Percentiles rank a stretch among this genome's conserved stretches.
phyloP scores from a whole-genome alignment of 2,888 invertebrate species.

The Microchrysa polita region DNA sequence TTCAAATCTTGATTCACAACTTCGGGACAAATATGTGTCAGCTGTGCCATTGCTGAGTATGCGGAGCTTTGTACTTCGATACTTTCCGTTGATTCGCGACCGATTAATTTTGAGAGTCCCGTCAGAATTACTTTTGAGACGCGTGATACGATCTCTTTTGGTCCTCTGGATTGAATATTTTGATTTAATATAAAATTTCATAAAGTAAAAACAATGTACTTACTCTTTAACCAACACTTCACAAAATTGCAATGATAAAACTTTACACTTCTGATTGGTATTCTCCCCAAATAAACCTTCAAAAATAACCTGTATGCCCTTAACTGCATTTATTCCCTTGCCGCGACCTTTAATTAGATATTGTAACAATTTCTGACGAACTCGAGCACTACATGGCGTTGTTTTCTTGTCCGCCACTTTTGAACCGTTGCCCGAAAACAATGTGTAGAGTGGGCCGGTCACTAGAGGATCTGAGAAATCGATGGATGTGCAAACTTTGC shows the following conservation, averaged over 20 bases:
- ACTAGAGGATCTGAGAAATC: conserved; percentile 80
- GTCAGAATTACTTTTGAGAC: conserved; percentile 61
- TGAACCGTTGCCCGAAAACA: conserved; percentile 70
- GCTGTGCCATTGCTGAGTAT: conserved; percentile 63
- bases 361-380: conserved; percentile 85
- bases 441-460: conserved; percentile 78
- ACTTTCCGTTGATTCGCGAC: conserved; percentile 59
- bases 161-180: conserved; percentile 56
- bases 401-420: conserved; percentile 75
- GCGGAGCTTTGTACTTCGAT: conserved; percentile 66
- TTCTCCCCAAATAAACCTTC: conserved; percentile 86
- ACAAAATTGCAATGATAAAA: conserved; percentile 82
- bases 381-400: conserved; percentile 81
- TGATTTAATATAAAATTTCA: neutral
- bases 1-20: conserved; percentile 75
- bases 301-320: conserved; percentile 88
- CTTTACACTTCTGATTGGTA: conserved; percentile 84
- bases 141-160: conserved; percentile 60
- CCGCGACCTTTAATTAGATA: conserved; percentile 80
- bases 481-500: conserved; percentile 75
- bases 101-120: conserved; percentile 62
- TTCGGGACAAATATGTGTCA: conserved; percentile 67
- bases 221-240: conserved; percentile 83
- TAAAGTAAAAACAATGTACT: conserved; percentile 59
- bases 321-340: conserved; percentile 77